phyloP scores from a whole-genome alignment of 2,113 vertebrate genomes.

The Chrysochloris asiatica region DNA sequence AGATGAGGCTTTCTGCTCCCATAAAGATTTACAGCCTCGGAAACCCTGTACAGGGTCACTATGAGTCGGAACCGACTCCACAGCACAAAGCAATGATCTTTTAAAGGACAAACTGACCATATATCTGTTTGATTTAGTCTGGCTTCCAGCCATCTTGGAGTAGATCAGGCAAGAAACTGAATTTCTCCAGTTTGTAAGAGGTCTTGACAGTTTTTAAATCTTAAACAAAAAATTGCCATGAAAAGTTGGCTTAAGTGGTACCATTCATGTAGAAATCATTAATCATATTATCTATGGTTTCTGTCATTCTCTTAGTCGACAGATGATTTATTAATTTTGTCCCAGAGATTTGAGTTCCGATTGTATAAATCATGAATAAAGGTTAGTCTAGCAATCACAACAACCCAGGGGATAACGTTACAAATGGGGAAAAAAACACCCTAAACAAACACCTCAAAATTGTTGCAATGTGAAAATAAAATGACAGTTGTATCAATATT shows the following conservation, averaged over 20 bases:
- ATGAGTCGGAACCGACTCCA: too few species aligned
- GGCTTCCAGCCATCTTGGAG: background rate
- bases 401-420: slow-evolving; percentile 17
- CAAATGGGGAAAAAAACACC: slow-evolving; percentile 60
- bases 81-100: too few species aligned
- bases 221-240: slow-evolving; percentile 29
- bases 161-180: slow-evolving; percentile 37
- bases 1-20: too few species aligned
- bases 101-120: background rate
- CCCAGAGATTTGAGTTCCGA: slow-evolving; percentile 50
- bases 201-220: slow-evolving; percentile 13
- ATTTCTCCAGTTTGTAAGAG: slow-evolving; percentile 19
- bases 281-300: slow-evolving; percentile 41
- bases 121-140: background rate
- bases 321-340: slow-evolving; percentile 64
- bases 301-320: slow-evolving; percentile 37
- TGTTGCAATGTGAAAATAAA: slow-evolving; percentile 53
- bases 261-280: slow-evolving; percentile 51
- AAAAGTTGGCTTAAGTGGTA: slow-evolving; percentile 47
- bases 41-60: too few species aligned
- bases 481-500: slow-evolving; percentile 60
- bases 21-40: too few species aligned
- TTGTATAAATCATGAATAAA: slow-evolving; percentile 66
- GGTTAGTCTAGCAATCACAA: slow-evolving; percentile 61
- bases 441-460: too few species aligned